Evolutionary conservation across 2,797 vertebrate species (phyloP).

Genomic region (Lophotriccus pileatus): DNA sequence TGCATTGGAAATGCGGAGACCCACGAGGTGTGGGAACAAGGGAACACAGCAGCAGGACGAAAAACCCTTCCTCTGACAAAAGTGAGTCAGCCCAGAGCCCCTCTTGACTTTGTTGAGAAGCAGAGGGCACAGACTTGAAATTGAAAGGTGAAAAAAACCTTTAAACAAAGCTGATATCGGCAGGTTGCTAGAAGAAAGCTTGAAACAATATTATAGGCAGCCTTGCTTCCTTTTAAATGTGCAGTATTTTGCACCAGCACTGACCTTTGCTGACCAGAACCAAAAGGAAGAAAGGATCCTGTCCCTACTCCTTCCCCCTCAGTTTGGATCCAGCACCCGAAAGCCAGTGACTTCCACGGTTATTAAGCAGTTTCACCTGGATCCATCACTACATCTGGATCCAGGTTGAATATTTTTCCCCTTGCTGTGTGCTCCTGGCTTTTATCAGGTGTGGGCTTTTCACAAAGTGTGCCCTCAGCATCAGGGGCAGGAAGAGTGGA

Average conservation of each 20-base stretch:
- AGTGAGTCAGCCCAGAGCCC: background rate
- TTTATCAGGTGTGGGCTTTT: background rate
- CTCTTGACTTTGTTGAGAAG: background rate
- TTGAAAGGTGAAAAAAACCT: background rate
- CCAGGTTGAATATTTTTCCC: rapidly evolving
- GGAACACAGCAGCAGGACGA: background rate
- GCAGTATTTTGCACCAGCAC: background rate
- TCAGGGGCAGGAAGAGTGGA: background rate
- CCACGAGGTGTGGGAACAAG: background rate
- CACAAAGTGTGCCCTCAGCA: background rate
- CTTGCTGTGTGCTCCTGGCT: background rate
- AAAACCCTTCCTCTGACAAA: background rate
- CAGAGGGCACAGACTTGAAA: background rate
- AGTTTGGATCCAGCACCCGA: background rate
- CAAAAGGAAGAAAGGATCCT: background rate
- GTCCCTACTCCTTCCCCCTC: background rate
- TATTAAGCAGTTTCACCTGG: background rate
- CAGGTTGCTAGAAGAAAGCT: background rate
- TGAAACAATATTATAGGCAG: background rate
- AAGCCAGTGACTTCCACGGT: background rate
- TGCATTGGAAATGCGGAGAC: background rate
- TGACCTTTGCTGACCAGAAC: background rate
- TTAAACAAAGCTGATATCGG: background rate
- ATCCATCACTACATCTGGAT: background rate
- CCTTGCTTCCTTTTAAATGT: background rate